Evolutionary conservation across 2,113 vertebrate species (phyloP).

Genomic region (Copsychus sechellarum): DNA sequence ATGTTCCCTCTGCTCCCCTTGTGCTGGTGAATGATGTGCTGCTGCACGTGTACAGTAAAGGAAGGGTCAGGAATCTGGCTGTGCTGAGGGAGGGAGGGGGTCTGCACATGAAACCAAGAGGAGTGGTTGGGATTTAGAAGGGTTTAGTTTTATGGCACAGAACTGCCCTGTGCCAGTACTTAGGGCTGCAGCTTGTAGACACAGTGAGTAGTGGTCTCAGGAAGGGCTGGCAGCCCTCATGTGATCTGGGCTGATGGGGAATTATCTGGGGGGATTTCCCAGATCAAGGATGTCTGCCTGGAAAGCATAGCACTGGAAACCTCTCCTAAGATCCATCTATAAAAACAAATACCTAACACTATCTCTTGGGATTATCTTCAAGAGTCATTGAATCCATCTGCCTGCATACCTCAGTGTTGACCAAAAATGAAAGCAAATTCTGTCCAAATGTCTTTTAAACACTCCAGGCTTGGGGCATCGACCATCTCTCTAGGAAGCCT

Average conservation of each 20-base stretch:
- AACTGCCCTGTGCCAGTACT: background rate
- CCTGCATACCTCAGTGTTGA: background rate
- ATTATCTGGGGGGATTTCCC: background rate
- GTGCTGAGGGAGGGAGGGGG: background rate
- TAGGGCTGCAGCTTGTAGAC: background rate
- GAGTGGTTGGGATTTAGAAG: background rate
- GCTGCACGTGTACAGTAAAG: fast-evolving
- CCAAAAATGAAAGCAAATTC: background rate
- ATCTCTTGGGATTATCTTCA: background rate
- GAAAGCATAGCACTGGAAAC: background rate
- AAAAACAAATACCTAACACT: background rate
- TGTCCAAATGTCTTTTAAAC: background rate
- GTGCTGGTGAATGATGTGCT: background rate
- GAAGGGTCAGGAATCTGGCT: background rate
- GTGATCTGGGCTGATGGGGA: background rate
- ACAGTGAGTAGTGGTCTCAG: background rate
- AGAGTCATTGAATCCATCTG: background rate
- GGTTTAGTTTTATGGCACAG: background rate
- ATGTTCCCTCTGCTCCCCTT: background rate
- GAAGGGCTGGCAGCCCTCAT: background rate
- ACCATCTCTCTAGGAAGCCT: background rate
- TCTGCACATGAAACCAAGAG: background rate
- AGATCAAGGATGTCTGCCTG: background rate
- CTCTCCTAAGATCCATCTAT: background rate
- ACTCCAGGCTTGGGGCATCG: fast-evolving